Base-by-base conservation (phyloP, 2,888 invertebrate genomes). In the Drosophila emarginata region DNA sequence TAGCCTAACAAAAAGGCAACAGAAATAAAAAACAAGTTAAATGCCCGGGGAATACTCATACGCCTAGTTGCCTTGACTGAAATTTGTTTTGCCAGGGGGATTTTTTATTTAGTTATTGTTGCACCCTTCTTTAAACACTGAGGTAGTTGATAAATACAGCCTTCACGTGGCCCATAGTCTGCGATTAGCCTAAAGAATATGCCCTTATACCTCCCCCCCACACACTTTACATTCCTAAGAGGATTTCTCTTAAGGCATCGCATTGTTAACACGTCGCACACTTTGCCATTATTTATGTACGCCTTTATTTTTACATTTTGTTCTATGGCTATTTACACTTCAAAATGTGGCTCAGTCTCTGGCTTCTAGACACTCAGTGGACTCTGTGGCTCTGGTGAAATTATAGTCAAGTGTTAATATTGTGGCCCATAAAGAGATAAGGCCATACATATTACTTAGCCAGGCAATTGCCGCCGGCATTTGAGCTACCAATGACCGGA, bases 201-300 rank as follows among this genome's bases (percentile, higher is more conserved):
- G 15, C 5, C 37, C 28, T 18, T 32, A n/a, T 39, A n/a, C n/a
- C 11, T 32, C 32, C 2, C 32, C 28, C 32, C 32, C 32, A 11
- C 21, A 11, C 18, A 11, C 7, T 21, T 12, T 21, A 4, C 18
- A 21, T 21, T 45, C 21, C 37, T 52, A 26, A 7, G 26, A 26
- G 60, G 39, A 32, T 65, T 66, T 60, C 72, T 72, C 72, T 72
- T 40, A 64, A 45, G 63, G 60, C 59, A 56, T 52, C 50, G 64
- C 80, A 72, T 79, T 86, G 84, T 86, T 86, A 86, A 86, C 82
- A 83, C 80, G 78, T 83, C 78, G 78, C 83, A 79, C 82, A 70
- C 77, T 72, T 64, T 64, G 74, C 65, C 72, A 74, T 78, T 86
- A 80, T 74, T 86, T 78, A 80, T 74, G 80, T 67, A 60, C 52